These are phyloP conservation scores for Drosophila neonasuta DNA, from an alignment of 2,888 invertebrate species.

Conservation along the genomic window DNA sequence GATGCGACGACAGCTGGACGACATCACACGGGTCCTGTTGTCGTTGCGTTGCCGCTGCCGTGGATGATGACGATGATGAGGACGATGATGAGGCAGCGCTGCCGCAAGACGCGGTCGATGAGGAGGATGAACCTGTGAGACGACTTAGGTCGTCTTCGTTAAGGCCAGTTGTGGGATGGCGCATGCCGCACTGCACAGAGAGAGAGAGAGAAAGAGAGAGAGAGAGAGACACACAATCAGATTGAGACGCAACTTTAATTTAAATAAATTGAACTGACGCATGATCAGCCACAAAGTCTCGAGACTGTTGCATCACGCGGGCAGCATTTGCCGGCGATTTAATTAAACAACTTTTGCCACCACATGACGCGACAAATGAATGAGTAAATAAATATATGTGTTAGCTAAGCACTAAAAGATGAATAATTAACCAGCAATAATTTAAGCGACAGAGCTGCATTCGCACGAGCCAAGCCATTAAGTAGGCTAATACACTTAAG, in stretches of 20 bases:
- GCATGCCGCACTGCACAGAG: constrained; percentile 82
- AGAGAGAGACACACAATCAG: neutral
- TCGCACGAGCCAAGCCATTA: constrained; percentile 27
- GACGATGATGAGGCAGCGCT: constrained; percentile 49
- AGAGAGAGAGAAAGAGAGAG: constrained; percentile 2
- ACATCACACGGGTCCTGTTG: constrained; percentile 48
- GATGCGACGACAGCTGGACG: constrained; percentile 32
- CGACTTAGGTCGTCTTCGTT: constrained; percentile 83
- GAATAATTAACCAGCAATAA: constrained; percentile 26
- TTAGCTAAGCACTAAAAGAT: constrained; percentile 4
- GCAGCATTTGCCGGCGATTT: constrained; percentile 11
- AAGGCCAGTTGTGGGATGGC: constrained; percentile 83
- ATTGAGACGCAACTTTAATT: constrained; percentile 12
- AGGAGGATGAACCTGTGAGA: constrained; percentile 83
- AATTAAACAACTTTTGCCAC: constrained; percentile 26
- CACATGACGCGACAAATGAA: constrained; percentile 29
- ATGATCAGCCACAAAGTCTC: constrained; percentile 26
- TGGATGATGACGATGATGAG: constrained; percentile 34
- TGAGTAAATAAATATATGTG: neutral
- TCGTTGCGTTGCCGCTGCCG: constrained; percentile 50
- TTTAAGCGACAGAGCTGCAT: neutral
- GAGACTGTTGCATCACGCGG: constrained; percentile 45
- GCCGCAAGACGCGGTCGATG: constrained; percentile 70
- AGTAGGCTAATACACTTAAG: constrained; percentile 40
- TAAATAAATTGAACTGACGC: constrained; percentile 22